Evolutionary conservation across 2,113 vertebrate genomes (phyloP), one percentile per base, ranked within the genome.

Genomic region (Gallinago paraguaiae): DNA sequence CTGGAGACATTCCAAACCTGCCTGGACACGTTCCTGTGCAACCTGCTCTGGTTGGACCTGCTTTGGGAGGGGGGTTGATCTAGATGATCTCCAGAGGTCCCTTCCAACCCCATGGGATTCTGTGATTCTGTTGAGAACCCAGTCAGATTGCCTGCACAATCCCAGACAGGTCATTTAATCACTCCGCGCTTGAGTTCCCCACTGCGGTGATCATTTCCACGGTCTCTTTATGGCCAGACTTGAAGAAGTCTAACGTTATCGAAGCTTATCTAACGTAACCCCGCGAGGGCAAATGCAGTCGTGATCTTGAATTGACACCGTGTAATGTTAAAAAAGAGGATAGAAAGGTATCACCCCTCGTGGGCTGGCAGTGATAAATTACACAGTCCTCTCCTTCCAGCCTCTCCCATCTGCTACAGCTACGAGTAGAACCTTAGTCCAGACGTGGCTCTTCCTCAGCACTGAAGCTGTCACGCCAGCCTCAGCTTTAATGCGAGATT

Each of bases 331-430:
- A 91, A 83, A 90, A 90, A 46, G 20, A 61, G 37, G 45, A n/a
- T 20, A 57, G 74, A 61, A 79, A 88, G 56, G 13, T 37, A 41
- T 48, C 53, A 24, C 11, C 9, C 14, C 24, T 75, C 28, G 4
- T 51, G 43, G 57, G 33, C 33, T 60, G 39, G n/a, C 61, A 68
- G 35, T 60, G 64, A 82, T 93, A 68, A 97, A 96, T 96, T 79
- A 95, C 91, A 35, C 74, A 95, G 70, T 41, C 28, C 6, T 86
- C 57, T 93, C 30, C 83, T 75, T 76, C 69, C 61, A 88, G 82
- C 33, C 27, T 93, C 56, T 72, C 56, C 51, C 10, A 64, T 54
- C 45, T 86, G 41, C 2, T 4, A 48, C 30, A 78, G 27, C 28
- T 90, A 39, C 77, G 12, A 76, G 76, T 5, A 90, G 77, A 76